These are phyloP conservation scores for Papilio aristodemus DNA, from an alignment of 1,140 invertebrate species.

Conservation along the genomic window DNA sequence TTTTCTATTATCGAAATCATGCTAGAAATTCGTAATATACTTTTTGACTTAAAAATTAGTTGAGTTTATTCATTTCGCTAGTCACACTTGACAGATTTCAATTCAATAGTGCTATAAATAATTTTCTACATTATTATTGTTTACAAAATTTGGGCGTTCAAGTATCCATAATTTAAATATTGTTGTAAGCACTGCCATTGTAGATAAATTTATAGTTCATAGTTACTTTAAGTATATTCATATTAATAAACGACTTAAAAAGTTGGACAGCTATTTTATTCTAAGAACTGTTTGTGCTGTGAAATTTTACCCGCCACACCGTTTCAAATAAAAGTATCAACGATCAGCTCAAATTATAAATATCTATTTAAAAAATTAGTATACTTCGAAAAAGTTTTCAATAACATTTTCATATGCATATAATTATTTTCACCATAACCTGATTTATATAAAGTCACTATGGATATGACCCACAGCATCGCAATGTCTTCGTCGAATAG, in stretches of 20 bases:
- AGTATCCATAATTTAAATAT: slow-evolving; percentile 39
- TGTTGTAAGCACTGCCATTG: slow-evolving; percentile 66
- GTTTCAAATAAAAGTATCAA: no score
- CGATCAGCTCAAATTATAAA: no score
- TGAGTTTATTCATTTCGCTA: slow-evolving; percentile 16
- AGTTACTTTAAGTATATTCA: slow-evolving; percentile 43
- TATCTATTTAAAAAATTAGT: no score
- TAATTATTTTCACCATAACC: no score
- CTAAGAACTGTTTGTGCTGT: no score
- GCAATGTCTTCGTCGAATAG: no score
- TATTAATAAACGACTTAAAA: slow-evolving; percentile 43
- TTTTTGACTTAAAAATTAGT: background rate
- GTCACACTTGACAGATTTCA: slow-evolving; percentile 22
- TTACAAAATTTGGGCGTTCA: slow-evolving; percentile 26
- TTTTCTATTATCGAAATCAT: background rate
- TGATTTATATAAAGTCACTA: no score
- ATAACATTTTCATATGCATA: no score
- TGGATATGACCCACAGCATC: no score
- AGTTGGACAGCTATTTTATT: background rate
- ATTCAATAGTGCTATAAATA: background rate
- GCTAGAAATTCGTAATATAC: background rate
- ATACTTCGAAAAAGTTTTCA: no score
- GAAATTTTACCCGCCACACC: no score
- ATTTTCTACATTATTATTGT: slow-evolving; percentile 28
- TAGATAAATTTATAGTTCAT: slow-evolving; percentile 62